Evolutionary conservation across 2,888 invertebrate species (phyloP), one percentile per base, ranked within the genome.

Genomic region (Eilema depressum): DNA sequence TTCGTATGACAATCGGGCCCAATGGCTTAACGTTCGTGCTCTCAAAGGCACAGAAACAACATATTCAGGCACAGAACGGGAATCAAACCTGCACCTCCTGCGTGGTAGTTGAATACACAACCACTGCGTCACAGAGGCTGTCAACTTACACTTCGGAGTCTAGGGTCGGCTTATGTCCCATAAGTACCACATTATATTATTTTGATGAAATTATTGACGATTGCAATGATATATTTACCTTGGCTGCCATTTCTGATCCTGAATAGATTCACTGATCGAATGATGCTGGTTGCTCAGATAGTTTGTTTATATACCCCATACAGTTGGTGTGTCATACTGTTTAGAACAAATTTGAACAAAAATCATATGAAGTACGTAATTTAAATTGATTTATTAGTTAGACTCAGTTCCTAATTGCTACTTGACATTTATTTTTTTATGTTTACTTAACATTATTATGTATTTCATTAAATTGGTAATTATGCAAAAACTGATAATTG

Each of bases 241-340:
- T 92, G 84, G 90, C 88, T 84, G 91, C 91, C 92, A 92, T 92
- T 87, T 83, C 81, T 83, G 83, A 81, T 83, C 75, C 83, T 85
- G 82, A 78, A 79, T 83, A 82, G 84, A 82, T 87, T 80, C 87
- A 86, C 86, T 83, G 79, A 76, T 80, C 75, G 85, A 92, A 88
- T 91, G 90, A 61, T 59, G 59, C 26, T 59, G 25, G 59, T 59
- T 17, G 14, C 59, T 53, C 10, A 53, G 53, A 53, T 10, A 53
- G n/a, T n/a, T 53, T 53, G 53, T 53, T 53, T 53, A 53, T 53
- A 53, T 53, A 53, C n/a, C 20, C 53, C n/a, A 53, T 53, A 5
- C 1, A 47, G 20, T 47, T 10, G n/a, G 20, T 53, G 57, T 26
- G 12, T 59, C 25, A 59, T 25, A 59, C 57, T 25, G 23, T 59